Evolutionary conservation across 2,113 vertebrate species (phyloP), one percentile per base, ranked within the genome.

Genomic region (Orientallactaga bullata): DNA sequence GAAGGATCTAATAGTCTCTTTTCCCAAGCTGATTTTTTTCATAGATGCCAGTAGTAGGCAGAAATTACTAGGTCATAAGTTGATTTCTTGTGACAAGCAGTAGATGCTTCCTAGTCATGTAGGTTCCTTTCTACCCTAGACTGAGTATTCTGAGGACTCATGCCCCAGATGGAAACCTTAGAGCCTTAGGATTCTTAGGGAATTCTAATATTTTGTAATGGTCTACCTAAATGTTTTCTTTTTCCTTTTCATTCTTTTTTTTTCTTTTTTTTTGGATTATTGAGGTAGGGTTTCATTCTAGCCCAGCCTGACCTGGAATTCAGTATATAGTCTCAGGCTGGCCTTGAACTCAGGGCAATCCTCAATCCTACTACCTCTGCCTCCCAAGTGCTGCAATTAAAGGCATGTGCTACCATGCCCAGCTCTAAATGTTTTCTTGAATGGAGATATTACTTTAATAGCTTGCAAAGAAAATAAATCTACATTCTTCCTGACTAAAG

Each of bases 371-470:
- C 42, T 47, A 47, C 42, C 42, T 47, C 42, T 47, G 42, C 42
- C 42, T 47, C 42, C 42, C 42, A 47, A 47, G 42, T 47, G 42
- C 42, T 47, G 42, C 5, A 8, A 47, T 47, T 47, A 47, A 47
- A 8, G 42, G 5, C 8, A 8, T 47, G 42, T 47, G 42, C 42
- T 8, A 8, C 42, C 42, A 47, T 8, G 5, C 42, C 42, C 8
- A 8, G 42, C 42, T 47, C 42, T 47, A 47, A 78, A 9, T 26
- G 39, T 77, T 80, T 60, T 18, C 12, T 35, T 47, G 13, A 84
- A 94, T 39, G 17, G 16, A 88, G 15, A 37, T n/a, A 9, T 92
- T 86, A 73, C 20, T 93, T 89, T 93, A 73, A 58, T 58, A 20
- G n/a, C 26, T 32, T 79, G 26, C 58, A 87, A 86, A 83, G 28